Conservation (phyloP, 2,888 invertebrate genomes). For the Anoncus sp. region DNA sequence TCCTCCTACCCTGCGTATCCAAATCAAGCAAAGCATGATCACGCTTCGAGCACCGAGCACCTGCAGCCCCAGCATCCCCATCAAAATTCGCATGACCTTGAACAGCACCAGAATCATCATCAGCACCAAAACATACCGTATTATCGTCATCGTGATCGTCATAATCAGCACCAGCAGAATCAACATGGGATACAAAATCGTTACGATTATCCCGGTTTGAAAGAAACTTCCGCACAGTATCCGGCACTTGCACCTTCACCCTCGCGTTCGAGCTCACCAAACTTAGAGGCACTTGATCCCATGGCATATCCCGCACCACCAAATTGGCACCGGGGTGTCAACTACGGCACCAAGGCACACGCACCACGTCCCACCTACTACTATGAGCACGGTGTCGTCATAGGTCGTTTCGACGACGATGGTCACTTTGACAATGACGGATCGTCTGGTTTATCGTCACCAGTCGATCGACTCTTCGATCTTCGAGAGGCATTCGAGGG, state of each 20-base stretch:
- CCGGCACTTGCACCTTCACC: conserved; percentile 73
- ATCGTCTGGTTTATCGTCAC: conserved; percentile 77
- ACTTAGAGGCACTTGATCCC: conserved; percentile 74
- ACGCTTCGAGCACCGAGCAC: conserved; percentile 78
- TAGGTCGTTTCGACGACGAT: conserved; percentile 85
- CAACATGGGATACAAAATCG: conserved; percentile 20
- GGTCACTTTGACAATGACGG: conserved; percentile 66
- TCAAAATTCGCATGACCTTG: conserved; percentile 76
- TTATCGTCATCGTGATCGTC: conserved; percentile 68
- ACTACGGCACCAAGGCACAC: conserved; percentile 76
- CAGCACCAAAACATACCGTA: conserved; percentile 72
- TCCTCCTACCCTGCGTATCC: conserved; percentile 54
- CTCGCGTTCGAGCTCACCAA: conserved; percentile 78
- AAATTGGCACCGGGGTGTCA: conserved; percentile 76
- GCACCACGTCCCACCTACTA: conserved; percentile 82
- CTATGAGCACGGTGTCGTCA: conserved; percentile 82
- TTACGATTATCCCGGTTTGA: conserved; percentile 60
- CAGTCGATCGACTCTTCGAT: conserved; percentile 86
- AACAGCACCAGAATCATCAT: conserved; percentile 73
- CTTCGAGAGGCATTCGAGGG: conserved; percentile 87
- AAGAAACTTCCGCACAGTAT: conserved; percentile 45
- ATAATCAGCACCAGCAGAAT: conserved; percentile 51
- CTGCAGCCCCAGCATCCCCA: conserved; percentile 77
- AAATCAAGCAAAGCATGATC: conserved; percentile 77
- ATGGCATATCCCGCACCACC: conserved; percentile 67